phyloP scores from a whole-genome alignment of 2,113 vertebrate genomes.

The Menura novaehollandiae region DNA sequence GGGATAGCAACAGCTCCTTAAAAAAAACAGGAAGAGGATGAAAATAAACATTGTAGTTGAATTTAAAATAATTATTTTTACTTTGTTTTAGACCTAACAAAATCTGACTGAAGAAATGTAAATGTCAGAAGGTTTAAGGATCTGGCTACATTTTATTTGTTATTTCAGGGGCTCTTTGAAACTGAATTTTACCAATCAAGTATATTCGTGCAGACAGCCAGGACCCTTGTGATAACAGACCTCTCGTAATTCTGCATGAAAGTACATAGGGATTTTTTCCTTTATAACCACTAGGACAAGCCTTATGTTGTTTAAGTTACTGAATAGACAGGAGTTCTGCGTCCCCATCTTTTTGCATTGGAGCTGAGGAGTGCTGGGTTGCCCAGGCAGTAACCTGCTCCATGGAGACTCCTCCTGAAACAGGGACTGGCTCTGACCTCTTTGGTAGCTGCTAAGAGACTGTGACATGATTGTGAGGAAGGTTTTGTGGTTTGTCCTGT shows the following conservation, averaged over 20 bases:
- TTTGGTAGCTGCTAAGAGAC: neutral
- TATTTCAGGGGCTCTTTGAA: neutral
- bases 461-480: neutral
- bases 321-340: neutral
- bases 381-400: neutral
- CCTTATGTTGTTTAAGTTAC: neutral
- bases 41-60: neutral
- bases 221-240: neutral
- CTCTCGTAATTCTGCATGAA: neutral
- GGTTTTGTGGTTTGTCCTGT: neutral
- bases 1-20: neutral
- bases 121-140: neutral
- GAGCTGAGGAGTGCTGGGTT: rapidly evolving
- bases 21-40: neutral
- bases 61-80: neutral
- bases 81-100: neutral
- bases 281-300: neutral
- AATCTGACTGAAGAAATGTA: neutral
- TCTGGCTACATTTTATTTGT: neutral
- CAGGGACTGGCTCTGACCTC: neutral
- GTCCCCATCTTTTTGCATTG: neutral
- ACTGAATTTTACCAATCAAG: neutral
- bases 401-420: neutral
- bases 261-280: neutral
- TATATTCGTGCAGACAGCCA: neutral